These are phyloP conservation scores for Apamea monoglypha DNA, from an alignment of 2,888 invertebrate species.

Conservation along the genomic window DNA sequence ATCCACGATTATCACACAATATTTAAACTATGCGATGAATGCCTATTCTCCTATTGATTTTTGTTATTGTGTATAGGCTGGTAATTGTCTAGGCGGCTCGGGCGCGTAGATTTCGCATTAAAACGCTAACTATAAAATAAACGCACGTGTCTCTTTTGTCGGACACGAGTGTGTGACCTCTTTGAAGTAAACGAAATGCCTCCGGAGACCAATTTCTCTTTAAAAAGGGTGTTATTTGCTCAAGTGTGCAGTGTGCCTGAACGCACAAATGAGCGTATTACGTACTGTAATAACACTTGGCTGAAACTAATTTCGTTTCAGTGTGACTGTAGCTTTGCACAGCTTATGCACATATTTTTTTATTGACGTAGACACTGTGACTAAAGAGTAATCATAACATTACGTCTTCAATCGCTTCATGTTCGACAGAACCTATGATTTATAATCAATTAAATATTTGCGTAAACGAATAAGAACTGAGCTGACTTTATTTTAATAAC, in stretches of 20 bases:
- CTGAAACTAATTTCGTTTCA: constrained; percentile 66
- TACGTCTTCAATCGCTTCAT: constrained; percentile 18
- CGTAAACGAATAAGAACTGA: constrained; percentile 17
- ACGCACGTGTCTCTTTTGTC: constrained; percentile 76
- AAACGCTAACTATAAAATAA: constrained; percentile 80
- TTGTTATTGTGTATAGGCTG: constrained; percentile 76
- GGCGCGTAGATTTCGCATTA: constrained; percentile 75
- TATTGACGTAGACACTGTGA: constrained; percentile 37
- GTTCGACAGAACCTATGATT: constrained; percentile 28
- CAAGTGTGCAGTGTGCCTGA: constrained; percentile 67
- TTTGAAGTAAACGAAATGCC: constrained; percentile 73
- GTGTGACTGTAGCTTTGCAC: constrained; percentile 39
- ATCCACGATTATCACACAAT: constrained; percentile 65
- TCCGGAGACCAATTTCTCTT: constrained; percentile 71
- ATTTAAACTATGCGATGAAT: constrained; percentile 65
- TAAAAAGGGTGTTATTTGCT: constrained; percentile 77
- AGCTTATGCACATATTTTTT: constrained; percentile 36
- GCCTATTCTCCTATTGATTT: constrained; percentile 77
- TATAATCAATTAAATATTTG: constrained; percentile 34
- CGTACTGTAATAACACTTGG: constrained; percentile 67
- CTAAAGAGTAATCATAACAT: constrained; percentile 28
- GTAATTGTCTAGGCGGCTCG: constrained; percentile 75
- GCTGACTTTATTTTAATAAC: constrained; percentile 30
- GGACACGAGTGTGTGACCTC: constrained; percentile 69
- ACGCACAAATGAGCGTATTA: constrained; percentile 68